A percentile compares a stretch with the other conserved stretches of the same genome.
These are phyloP conservation scores for Cichlasoma orientale DNA, from an alignment of 2,797 vertebrate species.

Conservation along the genomic window DNA sequence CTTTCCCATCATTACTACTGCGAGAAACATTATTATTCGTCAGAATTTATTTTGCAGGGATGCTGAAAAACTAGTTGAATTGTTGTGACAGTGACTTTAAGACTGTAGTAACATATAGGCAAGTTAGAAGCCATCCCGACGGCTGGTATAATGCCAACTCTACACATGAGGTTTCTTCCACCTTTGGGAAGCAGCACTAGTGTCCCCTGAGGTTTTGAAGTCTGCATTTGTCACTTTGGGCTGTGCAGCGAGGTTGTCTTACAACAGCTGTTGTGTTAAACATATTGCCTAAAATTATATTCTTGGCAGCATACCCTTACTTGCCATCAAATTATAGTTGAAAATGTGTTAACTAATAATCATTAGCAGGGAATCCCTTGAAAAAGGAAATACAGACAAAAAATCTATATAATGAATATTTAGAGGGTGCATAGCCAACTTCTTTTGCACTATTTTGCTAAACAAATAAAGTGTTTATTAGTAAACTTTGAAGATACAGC, in stretches of 20 bases:
- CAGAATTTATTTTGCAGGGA: neutral
- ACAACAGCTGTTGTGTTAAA: constrained; percentile 12
- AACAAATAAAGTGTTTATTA: too few relatives aligned
- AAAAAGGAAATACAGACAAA: neutral
- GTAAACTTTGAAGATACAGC: too few relatives aligned
- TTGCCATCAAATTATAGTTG: neutral
- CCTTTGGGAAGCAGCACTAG: neutral
- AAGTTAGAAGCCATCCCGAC: neutral
- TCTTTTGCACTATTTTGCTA: neutral
- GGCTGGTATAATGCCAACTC: neutral
- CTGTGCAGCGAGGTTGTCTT: neutral
- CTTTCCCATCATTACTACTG: neutral
- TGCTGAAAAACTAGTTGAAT: neutral
- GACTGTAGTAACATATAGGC: neutral
- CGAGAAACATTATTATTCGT: neutral
- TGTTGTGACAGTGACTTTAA: neutral
- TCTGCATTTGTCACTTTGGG: neutral
- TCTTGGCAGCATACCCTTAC: neutral
- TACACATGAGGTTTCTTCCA: neutral
- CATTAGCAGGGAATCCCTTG: neutral
- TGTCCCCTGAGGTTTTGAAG: neutral
- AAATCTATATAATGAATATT: neutral
- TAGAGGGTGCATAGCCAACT: neutral
- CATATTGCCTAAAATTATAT: neutral
- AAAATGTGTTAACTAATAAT: neutral